These are phyloP conservation scores for Aricia artaxerxes DNA, from an alignment of 2,888 invertebrate species.

Conservation along the genomic window DNA sequence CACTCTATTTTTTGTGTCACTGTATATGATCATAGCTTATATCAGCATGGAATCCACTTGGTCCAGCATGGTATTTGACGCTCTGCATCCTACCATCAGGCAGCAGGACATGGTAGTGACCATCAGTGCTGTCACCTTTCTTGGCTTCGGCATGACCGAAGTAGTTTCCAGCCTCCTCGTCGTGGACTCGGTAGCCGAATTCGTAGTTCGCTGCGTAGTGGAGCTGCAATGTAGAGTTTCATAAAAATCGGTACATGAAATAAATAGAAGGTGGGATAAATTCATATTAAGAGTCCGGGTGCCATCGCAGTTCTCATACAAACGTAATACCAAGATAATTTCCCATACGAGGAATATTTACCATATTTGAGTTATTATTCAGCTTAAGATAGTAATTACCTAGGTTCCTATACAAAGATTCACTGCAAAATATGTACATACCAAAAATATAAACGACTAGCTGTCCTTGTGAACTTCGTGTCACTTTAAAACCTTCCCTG, in stretches of 20 bases:
- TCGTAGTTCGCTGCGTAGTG: slow-evolving; percentile 83
- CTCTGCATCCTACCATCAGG: slow-evolving; percentile 90
- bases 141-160: slow-evolving; percentile 88
- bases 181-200: slow-evolving; percentile 86
- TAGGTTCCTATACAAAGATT: too few relatives aligned
- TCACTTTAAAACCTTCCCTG: too few relatives aligned
- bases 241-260: not conserved
- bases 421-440: too few relatives aligned
- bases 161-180: slow-evolving; percentile 86
- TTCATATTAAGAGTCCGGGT: too few relatives aligned
- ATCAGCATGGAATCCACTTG: slow-evolving; percentile 88
- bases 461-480: too few relatives aligned
- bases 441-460: too few relatives aligned
- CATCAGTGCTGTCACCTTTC: slow-evolving; percentile 84
- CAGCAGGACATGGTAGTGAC: slow-evolving; percentile 87
- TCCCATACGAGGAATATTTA: too few relatives aligned
- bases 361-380: too few relatives aligned
- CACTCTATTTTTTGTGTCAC: slow-evolving; percentile 3
- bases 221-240: slow-evolving; percentile 57
- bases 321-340: too few relatives aligned
- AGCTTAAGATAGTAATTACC: too few relatives aligned
- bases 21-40: slow-evolving; percentile 82
- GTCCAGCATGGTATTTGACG: slow-evolving; percentile 88
- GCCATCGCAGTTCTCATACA: too few relatives aligned
- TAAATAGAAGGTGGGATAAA: too few relatives aligned